Percentiles rank a stretch among this genome's conserved stretches.
These are phyloP conservation scores for Synanthedon vespiformis DNA, from an alignment of 2,888 invertebrate species.

Conservation along the genomic window DNA sequence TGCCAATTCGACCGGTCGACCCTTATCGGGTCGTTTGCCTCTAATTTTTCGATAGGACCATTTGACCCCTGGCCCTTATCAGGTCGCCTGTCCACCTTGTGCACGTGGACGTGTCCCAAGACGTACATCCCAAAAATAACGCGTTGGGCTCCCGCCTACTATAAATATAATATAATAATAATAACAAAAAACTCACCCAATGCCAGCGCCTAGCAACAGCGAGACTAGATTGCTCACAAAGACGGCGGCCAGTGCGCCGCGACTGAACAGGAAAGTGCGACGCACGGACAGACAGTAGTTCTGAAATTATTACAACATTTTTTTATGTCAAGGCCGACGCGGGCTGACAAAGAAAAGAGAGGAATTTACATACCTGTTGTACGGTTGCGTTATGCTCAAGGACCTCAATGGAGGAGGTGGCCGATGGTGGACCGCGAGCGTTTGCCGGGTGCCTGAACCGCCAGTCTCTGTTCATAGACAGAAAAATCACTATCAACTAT, in stretches of 20 bases:
- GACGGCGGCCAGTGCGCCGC: slow-evolving; percentile 90
- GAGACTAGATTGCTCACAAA: slow-evolving; percentile 92
- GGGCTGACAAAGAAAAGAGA: too few relatives aligned
- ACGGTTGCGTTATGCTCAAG: slow-evolving; percentile 42
- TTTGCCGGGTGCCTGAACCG: slow-evolving; percentile 82
- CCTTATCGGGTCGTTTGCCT: too few relatives aligned
- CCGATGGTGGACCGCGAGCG: slow-evolving; percentile 64
- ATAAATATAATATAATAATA: too few relatives aligned
- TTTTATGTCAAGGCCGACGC: too few relatives aligned
- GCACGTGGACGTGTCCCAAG: too few relatives aligned
- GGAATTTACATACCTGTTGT: slow-evolving; percentile 33
- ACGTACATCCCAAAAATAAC: too few relatives aligned
- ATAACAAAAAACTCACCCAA: slow-evolving; percentile 76
- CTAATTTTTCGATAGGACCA: too few relatives aligned
- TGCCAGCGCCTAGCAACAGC: slow-evolving; percentile 88
- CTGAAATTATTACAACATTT: slow-evolving; percentile 15
- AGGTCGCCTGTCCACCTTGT: too few relatives aligned
- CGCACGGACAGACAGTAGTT: slow-evolving; percentile 53
- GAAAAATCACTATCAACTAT: not conserved
- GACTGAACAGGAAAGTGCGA: slow-evolving; percentile 83
- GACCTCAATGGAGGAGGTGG: slow-evolving; percentile 62
- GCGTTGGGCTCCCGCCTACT: too few relatives aligned
- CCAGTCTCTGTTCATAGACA: slow-evolving; percentile 75
- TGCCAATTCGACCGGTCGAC: too few relatives aligned
- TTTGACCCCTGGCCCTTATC: too few relatives aligned